Conservation (phyloP, 1,140 invertebrate genomes). For the Drosophila insularis region DNA sequence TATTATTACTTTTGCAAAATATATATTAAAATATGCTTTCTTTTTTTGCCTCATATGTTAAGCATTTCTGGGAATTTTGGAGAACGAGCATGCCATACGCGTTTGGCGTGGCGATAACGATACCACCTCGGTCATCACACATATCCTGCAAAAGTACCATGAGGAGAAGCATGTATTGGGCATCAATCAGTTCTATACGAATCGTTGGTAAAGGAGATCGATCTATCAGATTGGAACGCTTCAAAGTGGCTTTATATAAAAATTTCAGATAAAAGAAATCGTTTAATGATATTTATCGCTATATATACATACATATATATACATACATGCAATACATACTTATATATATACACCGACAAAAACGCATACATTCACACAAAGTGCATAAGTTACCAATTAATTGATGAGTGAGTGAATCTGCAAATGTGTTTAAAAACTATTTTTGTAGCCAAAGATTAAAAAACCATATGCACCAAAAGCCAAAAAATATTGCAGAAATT, state of each 20-base stretch:
- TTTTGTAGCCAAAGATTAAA: slow-evolving; percentile 65
- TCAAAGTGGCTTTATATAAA: slow-evolving; percentile 68
- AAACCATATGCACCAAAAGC: slow-evolving; percentile 53
- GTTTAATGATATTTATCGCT: slow-evolving; percentile 64
- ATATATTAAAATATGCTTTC: no score
- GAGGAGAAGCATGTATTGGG: slow-evolving; percentile 82
- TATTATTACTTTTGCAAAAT: no score
- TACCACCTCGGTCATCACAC: slow-evolving; percentile 78
- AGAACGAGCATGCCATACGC: slow-evolving; percentile 81
- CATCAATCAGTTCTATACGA: slow-evolving; percentile 81
- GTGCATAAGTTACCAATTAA: slow-evolving; percentile 18
- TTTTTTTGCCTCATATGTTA: no score
- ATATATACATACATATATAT: slow-evolving; percentile 39
- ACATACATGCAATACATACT: slow-evolving; percentile 29
- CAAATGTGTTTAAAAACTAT: slow-evolving; percentile 46
- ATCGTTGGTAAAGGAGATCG: slow-evolving; percentile 61
- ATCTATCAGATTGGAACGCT: slow-evolving; percentile 16
- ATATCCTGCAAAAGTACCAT: slow-evolving; percentile 82
- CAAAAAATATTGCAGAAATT: slow-evolving; percentile 38
- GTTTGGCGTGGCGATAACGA: slow-evolving; percentile 81
- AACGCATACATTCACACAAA: slow-evolving; percentile 17
- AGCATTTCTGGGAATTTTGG: slow-evolving; percentile 79
- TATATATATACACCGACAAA: slow-evolving; percentile 26
- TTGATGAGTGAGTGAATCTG: slow-evolving; percentile 25
- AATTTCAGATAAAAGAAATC: slow-evolving; percentile 48